A percentile compares a stretch with the other conserved stretches of the same genome.
Conservation (phyloP, 1,140 invertebrate genomes). For the Lepidurus arcticus region DNA sequence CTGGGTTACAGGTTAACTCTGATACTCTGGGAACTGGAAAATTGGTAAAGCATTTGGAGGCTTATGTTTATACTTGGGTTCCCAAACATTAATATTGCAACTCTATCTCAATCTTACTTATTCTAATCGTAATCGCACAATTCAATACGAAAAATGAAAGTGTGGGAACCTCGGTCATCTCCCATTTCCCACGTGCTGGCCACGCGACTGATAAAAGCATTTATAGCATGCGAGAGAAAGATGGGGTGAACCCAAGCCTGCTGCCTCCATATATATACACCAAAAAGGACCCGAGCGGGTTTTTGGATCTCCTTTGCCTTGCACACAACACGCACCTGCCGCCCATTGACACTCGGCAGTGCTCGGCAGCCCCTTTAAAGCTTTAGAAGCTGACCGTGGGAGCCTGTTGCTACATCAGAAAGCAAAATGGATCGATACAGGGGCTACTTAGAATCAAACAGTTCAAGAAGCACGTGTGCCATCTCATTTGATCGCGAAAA, state of each 20-base stretch:
- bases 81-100: not conserved
- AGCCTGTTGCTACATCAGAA: not conserved
- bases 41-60: not conserved
- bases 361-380: not conserved
- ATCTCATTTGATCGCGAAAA: not conserved
- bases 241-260: not conserved
- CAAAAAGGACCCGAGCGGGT: not conserved
- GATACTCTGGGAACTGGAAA: not conserved
- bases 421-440: not conserved
- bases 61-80: not conserved
- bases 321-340: not conserved
- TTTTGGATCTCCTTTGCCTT: not conserved
- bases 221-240: not conserved
- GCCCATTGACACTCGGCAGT: not conserved
- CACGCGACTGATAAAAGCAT: slow-evolving; percentile 17
- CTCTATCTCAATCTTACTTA: slow-evolving; percentile 12
- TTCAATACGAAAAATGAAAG: not conserved
- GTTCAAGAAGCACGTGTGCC: slow-evolving; percentile 3
- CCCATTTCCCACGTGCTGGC: slow-evolving; percentile 3
- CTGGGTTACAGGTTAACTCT: not conserved
- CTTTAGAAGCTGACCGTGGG: slow-evolving; percentile 13
- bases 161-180: slow-evolving; percentile 9
- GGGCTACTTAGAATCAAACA: not conserved
- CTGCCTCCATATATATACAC: not conserved
- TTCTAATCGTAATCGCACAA: not conserved